A percentile compares a stretch with the other conserved stretches of the same genome.
Evolutionary conservation across 2,113 vertebrate species (phyloP).

Genomic region (Nerophis lumbriciformis): DNA sequence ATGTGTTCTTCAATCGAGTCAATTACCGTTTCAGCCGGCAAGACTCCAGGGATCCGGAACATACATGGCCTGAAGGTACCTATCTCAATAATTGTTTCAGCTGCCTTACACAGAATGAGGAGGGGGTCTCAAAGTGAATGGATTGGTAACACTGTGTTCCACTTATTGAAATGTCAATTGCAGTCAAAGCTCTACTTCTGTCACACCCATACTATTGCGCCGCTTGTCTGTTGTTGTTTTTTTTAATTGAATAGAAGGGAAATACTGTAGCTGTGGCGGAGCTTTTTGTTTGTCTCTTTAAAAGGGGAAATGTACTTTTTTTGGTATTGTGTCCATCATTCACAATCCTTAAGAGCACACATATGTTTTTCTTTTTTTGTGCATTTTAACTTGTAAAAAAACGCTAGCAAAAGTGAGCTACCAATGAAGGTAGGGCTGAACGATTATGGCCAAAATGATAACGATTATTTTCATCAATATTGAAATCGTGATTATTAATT

Average conservation of each 20-base stretch:
- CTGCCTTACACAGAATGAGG: conserved; percentile 53
- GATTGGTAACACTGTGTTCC: conserved; percentile 97
- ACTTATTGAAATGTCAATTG: conserved; percentile 99
- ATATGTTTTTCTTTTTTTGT: too few relatives aligned
- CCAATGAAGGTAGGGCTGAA: too few relatives aligned
- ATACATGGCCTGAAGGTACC: conserved; percentile 99
- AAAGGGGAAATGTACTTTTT: background rate
- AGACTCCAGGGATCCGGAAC: conserved; percentile 99
- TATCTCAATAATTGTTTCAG: conserved; percentile 99
- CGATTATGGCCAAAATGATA: too few relatives aligned
- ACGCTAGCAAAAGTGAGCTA: too few relatives aligned
- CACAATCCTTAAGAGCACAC: too few relatives aligned
- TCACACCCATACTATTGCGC: conserved; percentile 56
- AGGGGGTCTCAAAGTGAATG: conserved; percentile 73
- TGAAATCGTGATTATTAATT: too few relatives aligned
- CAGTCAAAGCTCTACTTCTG: conserved; percentile 72
- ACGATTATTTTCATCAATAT: too few relatives aligned
- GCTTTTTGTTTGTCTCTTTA: conserved; percentile 22
- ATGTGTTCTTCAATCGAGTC: conserved; percentile 97
- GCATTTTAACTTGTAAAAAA: too few relatives aligned
- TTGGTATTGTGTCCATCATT: too few relatives aligned
- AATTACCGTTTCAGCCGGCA: conserved; percentile 99
- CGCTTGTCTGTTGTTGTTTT: conserved; percentile 43
- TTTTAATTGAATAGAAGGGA: conserved; percentile 22
- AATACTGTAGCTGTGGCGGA: background rate